These are phyloP conservation scores for Ptilodon capucinus DNA, from an alignment of 2,888 invertebrate species.

Conservation along the genomic window DNA sequence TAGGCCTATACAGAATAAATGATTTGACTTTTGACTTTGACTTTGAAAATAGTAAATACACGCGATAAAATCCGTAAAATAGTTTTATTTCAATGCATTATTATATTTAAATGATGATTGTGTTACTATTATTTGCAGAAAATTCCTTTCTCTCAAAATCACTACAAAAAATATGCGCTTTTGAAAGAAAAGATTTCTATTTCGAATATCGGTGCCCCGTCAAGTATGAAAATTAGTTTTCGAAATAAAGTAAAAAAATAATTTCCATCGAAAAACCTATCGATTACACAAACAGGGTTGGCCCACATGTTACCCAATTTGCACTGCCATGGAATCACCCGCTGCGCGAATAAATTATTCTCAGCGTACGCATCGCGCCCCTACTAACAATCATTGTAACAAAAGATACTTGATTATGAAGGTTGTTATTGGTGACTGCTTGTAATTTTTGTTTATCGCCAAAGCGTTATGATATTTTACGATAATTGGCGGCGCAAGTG, in stretches of 20 bases:
- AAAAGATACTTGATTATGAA: constrained; percentile 72
- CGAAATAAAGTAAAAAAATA: neutral
- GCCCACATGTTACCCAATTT: constrained; percentile 77
- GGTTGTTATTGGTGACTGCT: constrained; percentile 49
- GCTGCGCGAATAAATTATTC: constrained; percentile 73
- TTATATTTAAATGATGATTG: too few relatives aligned
- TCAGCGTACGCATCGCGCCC: constrained; percentile 57
- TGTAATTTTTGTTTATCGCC: constrained; percentile 42
- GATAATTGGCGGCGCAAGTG: constrained; percentile 60
- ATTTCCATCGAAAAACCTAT: constrained; percentile 35
- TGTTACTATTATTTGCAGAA: too few relatives aligned
- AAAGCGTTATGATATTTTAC: constrained; percentile 48
- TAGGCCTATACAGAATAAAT: too few relatives aligned
- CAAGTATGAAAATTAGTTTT: constrained; percentile 4
- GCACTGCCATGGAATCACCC: constrained; percentile 65
- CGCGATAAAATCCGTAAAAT: too few relatives aligned
- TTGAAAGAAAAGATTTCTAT: too few relatives aligned
- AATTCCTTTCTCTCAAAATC: too few relatives aligned
- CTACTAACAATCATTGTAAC: constrained; percentile 67
- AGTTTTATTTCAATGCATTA: too few relatives aligned
- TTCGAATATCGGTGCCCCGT: neutral
- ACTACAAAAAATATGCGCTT: too few relatives aligned
- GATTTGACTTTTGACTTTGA: too few relatives aligned
- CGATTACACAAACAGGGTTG: constrained; percentile 44
- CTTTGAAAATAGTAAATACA: too few relatives aligned